A percentile compares a stretch with the other conserved stretches of the same genome.
phyloP scores from a whole-genome alignment of 2,113 vertebrate species.

The Leucopsar rothschildi region DNA sequence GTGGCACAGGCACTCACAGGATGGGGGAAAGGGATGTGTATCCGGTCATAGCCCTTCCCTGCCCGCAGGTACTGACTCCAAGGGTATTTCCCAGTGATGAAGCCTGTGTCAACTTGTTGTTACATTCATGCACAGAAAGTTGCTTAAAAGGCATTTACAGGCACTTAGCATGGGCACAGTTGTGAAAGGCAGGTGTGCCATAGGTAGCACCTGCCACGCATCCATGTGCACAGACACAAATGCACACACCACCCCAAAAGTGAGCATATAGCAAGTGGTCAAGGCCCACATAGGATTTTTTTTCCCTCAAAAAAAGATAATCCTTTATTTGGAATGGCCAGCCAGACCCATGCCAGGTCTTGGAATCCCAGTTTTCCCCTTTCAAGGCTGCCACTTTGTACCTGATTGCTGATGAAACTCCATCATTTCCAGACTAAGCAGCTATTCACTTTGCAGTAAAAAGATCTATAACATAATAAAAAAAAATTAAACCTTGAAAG shows the following conservation, averaged over 20 bases:
- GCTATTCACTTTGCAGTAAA: neutral
- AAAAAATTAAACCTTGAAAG: neutral
- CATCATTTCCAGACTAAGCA: neutral
- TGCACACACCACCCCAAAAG: neutral
- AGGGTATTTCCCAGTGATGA: neutral
- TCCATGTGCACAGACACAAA: rapidly evolving
- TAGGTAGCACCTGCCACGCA: rapidly evolving
- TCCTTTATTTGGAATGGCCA: neutral
- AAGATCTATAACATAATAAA: neutral
- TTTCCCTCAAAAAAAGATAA: neutral
- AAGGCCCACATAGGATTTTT: rapidly evolving
- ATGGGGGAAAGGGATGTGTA: neutral
- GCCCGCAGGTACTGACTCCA: neutral
- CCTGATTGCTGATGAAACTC: neutral
- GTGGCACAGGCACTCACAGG: neutral
- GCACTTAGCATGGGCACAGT: neutral
- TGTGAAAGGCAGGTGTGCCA: neutral
- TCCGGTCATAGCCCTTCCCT: neutral
- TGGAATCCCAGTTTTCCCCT: neutral
- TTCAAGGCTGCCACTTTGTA: neutral
- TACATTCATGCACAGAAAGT: neutral
- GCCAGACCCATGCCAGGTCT: neutral
- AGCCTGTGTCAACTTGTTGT: neutral
- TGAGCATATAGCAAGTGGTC: neutral
- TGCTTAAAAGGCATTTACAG: neutral